Conservation (phyloP, 2,797 vertebrate species). For the Triplophysa yarkandensis region DNA sequence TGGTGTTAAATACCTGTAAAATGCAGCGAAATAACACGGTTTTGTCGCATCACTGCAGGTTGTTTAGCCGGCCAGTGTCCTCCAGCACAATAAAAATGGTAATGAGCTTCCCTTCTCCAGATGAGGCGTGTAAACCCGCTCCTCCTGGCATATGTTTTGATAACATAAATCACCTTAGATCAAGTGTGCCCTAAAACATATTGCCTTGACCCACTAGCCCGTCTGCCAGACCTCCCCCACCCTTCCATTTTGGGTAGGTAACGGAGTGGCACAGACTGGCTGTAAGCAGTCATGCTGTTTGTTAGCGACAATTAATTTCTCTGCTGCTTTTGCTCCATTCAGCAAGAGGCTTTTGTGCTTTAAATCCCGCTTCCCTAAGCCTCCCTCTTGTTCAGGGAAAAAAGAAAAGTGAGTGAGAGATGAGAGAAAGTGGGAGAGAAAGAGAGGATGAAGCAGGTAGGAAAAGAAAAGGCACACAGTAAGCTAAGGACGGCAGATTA, state of each 20-base stretch:
- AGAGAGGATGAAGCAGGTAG: constrained; percentile 44
- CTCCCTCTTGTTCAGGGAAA: constrained; percentile 91
- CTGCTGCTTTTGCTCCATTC: constrained; percentile 97
- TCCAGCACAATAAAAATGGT: constrained; percentile 60
- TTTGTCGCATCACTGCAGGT: constrained; percentile 45
- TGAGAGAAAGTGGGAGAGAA: constrained; percentile 65
- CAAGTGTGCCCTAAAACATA: constrained; percentile 62
- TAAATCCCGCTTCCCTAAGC: constrained; percentile 98
- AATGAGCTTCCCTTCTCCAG: constrained; percentile 57
- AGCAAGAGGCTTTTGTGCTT: constrained; percentile 93
- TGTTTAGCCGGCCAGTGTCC: constrained; percentile 50
- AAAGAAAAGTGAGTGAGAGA: constrained; percentile 76
- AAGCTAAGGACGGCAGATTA: constrained; percentile 98
- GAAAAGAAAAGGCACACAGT: constrained; percentile 76
- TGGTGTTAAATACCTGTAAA: constrained; percentile 43
- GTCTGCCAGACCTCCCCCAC: constrained; percentile 70
- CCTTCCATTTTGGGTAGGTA: constrained; percentile 86
- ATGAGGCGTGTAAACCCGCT: constrained; percentile 56
- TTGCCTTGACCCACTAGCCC: constrained; percentile 62
- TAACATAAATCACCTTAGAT: constrained; percentile 65
- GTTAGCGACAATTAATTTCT: constrained; percentile 99
- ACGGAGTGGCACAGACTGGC: constrained; percentile 95
- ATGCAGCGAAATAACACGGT: constrained; percentile 28
- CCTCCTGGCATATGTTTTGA: constrained; percentile 60
- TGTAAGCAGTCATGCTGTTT: constrained; percentile 99